A percentile compares a stretch with the other conserved stretches of the same genome.
phyloP scores from a whole-genome alignment of 1,140 invertebrate genomes.

The Anadara kagoshimensis region DNA sequence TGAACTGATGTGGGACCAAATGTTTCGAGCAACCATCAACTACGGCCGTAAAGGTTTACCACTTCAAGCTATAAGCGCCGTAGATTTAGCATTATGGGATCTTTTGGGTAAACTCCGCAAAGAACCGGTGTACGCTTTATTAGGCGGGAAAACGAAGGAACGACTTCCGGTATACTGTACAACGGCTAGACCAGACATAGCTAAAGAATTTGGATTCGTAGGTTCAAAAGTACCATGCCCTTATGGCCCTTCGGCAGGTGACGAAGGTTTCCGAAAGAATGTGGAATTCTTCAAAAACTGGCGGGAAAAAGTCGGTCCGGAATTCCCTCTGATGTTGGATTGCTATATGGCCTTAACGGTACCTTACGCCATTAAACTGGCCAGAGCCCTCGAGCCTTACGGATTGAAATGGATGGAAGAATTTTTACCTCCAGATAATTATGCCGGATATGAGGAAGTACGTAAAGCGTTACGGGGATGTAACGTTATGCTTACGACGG shows the following conservation, averaged over 20 bases:
- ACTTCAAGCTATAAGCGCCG: conserved; percentile 65
- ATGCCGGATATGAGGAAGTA: conserved; percentile 64
- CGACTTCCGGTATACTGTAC: conserved; percentile 66
- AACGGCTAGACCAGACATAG: conserved; percentile 62
- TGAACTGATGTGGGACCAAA: conserved; percentile 69
- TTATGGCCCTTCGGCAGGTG: conserved; percentile 63
- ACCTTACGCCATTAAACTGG: conserved; percentile 61
- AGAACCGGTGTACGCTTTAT: conserved; percentile 64
- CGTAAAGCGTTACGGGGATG: conserved; percentile 56
- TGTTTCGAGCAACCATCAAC: conserved; percentile 67
- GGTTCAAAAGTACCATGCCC: conserved; percentile 65
- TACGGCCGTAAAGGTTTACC: conserved; percentile 68
- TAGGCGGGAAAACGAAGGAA: conserved; percentile 68
- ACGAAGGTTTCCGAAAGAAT: conserved; percentile 65
- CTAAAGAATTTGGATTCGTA: conserved; percentile 66
- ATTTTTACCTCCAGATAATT: conserved; percentile 65
- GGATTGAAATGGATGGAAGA: conserved; percentile 71
- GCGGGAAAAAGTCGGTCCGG: conserved; percentile 64
- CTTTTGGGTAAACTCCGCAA: conserved; percentile 62
- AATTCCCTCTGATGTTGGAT: conserved; percentile 65
- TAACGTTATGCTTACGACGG: conserved; percentile 62
- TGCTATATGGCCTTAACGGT: conserved; percentile 68
- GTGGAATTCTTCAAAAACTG: conserved; percentile 61
- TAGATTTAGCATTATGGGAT: conserved; percentile 69
- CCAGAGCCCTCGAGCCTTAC: conserved; percentile 57